These are phyloP conservation scores for Perognathus longimembris DNA, from an alignment of 2,113 vertebrate genomes.

Conservation along the genomic window DNA sequence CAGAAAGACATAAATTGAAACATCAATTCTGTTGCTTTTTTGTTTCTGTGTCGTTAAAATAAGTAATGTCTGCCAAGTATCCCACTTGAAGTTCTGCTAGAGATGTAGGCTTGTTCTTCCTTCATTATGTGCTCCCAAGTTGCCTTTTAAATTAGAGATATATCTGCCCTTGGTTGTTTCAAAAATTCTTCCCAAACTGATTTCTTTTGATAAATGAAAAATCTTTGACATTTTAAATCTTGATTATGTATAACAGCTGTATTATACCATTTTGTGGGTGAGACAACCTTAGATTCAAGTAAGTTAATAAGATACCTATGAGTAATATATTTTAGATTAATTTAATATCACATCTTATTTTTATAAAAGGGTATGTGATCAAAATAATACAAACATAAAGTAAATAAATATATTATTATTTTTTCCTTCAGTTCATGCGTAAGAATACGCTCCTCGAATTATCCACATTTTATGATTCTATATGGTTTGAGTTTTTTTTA, in stretches of 20 bases:
- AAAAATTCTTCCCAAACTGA: not conserved
- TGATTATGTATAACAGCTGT: constrained; percentile 32
- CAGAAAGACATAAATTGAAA: constrained; percentile 37
- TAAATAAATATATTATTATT: not conserved
- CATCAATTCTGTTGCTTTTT: not conserved
- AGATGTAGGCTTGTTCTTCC: not conserved
- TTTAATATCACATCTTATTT: not conserved
- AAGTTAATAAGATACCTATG: not conserved
- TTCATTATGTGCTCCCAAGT: constrained; percentile 37
- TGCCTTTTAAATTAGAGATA: not conserved
- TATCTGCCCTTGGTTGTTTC: not conserved
- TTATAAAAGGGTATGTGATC: not conserved
- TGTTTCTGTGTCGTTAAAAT: not conserved
- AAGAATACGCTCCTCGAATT: not conserved
- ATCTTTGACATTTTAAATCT: constrained; percentile 31
- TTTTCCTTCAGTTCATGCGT: not conserved
- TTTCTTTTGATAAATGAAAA: constrained; percentile 39
- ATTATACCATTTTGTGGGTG: not conserved
- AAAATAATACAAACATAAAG: not conserved
- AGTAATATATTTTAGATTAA: not conserved
- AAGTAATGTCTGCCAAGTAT: not conserved
- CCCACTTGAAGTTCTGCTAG: not conserved
- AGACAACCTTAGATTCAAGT: constrained; percentile 31
- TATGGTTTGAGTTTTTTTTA: constrained; percentile 43
- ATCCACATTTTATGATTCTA: not conserved